Percentiles rank a stretch among this genome's conserved stretches.
Conservation (phyloP, 2,888 invertebrate species). For the Pelosia muscerda region DNA sequence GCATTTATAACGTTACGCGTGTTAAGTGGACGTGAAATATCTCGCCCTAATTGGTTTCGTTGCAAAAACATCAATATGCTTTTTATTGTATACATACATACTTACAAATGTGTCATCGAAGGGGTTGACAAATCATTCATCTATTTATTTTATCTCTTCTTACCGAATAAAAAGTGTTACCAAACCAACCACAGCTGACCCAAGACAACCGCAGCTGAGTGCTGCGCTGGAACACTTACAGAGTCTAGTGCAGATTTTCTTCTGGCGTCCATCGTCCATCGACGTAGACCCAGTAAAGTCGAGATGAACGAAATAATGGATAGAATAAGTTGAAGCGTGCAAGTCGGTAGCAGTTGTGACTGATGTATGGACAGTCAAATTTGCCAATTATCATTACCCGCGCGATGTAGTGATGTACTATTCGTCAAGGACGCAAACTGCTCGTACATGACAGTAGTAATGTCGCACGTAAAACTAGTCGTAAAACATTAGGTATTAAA, state of each 20-base stretch:
- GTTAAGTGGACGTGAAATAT: neutral
- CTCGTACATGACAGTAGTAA: neutral
- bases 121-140: neutral
- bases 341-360: neutral
- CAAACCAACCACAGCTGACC: too few relatives aligned
- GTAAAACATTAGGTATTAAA: neutral
- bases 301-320: neutral
- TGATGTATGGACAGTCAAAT: neutral
- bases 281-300: neutral
- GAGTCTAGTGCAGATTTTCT: neutral
- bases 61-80: neutral
- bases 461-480: neutral
- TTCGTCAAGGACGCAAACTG: neutral
- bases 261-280: too few relatives aligned
- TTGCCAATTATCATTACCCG: neutral
- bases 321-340: neutral
- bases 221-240: too few relatives aligned
- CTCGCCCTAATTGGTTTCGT: neutral
- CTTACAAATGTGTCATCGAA: neutral
- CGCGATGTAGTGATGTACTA: neutral
- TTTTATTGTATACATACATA: neutral
- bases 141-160: too few relatives aligned
- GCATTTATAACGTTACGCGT: slow-evolving; percentile 20
- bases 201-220: too few relatives aligned
- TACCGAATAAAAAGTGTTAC: too few relatives aligned